A percentile compares a stretch with the other conserved stretches of the same genome.
phyloP scores from a whole-genome alignment of 2,888 invertebrate species.

The Oligia strigilis region DNA sequence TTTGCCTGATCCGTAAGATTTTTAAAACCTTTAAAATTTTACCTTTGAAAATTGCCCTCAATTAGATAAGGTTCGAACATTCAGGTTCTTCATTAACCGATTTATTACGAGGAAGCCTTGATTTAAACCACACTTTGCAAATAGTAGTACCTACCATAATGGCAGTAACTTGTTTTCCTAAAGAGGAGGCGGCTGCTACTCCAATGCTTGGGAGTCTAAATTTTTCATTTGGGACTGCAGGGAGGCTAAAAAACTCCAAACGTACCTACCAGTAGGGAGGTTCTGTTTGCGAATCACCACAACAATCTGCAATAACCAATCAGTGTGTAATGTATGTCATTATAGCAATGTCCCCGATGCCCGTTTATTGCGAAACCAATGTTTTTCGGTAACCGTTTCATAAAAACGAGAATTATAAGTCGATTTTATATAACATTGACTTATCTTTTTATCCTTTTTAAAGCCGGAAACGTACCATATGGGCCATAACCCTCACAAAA shows the following conservation, averaged over 20 bases:
- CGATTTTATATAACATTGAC: conserved; percentile 27
- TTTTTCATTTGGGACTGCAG: not conserved
- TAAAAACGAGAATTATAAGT: not conserved
- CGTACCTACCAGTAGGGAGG: not conserved
- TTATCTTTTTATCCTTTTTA: conserved; percentile 42
- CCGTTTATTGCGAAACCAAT: not conserved
- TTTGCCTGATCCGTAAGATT: not conserved
- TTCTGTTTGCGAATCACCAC: not conserved
- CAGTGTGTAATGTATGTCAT: conserved; percentile 9
- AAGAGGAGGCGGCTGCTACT: not conserved
- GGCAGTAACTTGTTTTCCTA: not conserved
- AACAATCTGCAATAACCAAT: conserved; percentile 2
- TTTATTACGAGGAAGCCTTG: not conserved
- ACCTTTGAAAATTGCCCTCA: too few species aligned
- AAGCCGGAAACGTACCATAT: conserved; percentile 32
- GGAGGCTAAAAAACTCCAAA: not conserved
- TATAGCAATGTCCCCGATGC: not conserved
- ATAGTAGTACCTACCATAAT: not conserved
- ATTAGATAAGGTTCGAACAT: too few species aligned
- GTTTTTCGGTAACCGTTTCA: not conserved
- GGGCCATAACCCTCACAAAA: conserved; percentile 25
- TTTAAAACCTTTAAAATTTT: not conserved
- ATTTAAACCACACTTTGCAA: not conserved
- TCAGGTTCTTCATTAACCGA: not conserved
- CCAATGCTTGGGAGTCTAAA: too few species aligned